Percentiles rank a stretch among this genome's conserved stretches.
Evolutionary conservation across 2,113 vertebrate genomes (phyloP).

Genomic region (Amblyopsis rosae): DNA sequence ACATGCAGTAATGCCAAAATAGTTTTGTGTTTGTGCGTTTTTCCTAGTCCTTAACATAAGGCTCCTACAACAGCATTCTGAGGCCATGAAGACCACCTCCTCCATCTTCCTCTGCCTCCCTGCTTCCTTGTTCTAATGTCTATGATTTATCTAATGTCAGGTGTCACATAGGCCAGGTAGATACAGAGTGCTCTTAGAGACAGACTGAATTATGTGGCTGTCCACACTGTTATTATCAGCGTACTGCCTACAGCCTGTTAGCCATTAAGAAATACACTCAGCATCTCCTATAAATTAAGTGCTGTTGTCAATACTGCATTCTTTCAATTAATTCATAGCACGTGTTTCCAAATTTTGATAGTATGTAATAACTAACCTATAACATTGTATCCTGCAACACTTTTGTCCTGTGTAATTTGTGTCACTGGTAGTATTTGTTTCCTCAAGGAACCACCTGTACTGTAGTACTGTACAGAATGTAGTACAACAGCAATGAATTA

Average conservation of each 20-base stretch:
- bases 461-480: not conserved
- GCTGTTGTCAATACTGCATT: slow-evolving; percentile 18
- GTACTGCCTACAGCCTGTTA: slow-evolving; percentile 62
- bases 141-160: slow-evolving; percentile 62
- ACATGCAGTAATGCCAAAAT: too few relatives aligned
- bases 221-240: slow-evolving; percentile 66
- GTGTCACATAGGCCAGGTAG: slow-evolving; percentile 69
- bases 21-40: too few relatives aligned
- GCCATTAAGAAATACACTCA: slow-evolving; percentile 65
- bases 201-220: slow-evolving; percentile 71
- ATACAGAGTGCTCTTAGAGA: slow-evolving; percentile 65
- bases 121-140: slow-evolving; percentile 47
- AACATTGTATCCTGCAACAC: slow-evolving; percentile 25
- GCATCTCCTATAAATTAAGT: slow-evolving; percentile 72
- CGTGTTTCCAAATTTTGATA: slow-evolving; percentile 24
- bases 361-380: slow-evolving; percentile 38
- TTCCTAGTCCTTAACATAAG: not conserved
- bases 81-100: slow-evolving; percentile 28
- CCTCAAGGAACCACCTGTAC: slow-evolving; percentile 3
- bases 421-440: not conserved
- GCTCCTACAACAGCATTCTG: slow-evolving; percentile 14
- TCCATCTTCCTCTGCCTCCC: slow-evolving; percentile 19
- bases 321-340: slow-evolving; percentile 10
- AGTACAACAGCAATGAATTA: not conserved
- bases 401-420: slow-evolving; percentile 23